These are phyloP conservation scores for Acropternis orthonyx DNA, from an alignment of 2,797 vertebrate species.

Conservation along the genomic window DNA sequence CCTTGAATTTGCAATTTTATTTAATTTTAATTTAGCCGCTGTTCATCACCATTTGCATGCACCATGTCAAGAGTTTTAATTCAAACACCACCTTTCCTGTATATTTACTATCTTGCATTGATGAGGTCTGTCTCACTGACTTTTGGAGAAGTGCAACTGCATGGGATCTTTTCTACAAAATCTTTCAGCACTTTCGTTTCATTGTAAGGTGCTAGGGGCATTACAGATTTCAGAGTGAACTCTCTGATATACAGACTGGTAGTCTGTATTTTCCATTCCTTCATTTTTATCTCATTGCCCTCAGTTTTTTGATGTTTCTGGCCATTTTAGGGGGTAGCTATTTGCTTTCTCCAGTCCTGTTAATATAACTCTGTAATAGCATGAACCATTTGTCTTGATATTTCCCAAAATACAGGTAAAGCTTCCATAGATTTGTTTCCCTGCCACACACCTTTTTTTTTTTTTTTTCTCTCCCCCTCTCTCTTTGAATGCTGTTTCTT, in stretches of 20 bases:
- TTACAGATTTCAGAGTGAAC: background rate
- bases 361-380: background rate
- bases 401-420: background rate
- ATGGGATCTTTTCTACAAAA: accelerated
- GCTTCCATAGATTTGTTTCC: background rate
- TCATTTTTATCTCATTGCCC: background rate
- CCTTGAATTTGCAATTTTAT: background rate
- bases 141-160: background rate
- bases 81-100: background rate
- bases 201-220: background rate
- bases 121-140: background rate
- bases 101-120: background rate
- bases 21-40: background rate
- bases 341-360: background rate
- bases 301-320: constrained; percentile 3
- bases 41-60: background rate
- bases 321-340: background rate
- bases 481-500: background rate
- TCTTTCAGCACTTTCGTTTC: background rate
- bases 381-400: background rate
- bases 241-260: background rate
- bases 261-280: background rate
- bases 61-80: background rate
- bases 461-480: background rate
- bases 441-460: background rate